Evolutionary conservation across 2,797 vertebrate genomes (phyloP), one percentile per base, ranked within the genome.

Genomic region (Muraenolepis orangiensis): DNA sequence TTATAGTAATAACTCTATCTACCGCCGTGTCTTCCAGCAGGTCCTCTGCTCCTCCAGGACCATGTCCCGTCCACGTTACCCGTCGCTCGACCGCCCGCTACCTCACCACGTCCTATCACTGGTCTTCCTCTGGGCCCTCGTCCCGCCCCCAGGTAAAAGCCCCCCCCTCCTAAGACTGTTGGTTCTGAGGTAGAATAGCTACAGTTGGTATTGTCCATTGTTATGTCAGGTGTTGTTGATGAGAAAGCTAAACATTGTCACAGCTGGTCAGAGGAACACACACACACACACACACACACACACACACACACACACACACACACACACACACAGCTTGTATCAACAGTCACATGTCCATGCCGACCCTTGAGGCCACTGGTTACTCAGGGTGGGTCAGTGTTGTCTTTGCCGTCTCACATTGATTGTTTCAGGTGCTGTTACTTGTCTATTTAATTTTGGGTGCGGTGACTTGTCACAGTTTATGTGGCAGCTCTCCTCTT

Each of bases 1-100:
- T 28, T 0, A 40, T 36, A 18, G 66, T 36, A 6, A 2, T 69
- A 36, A n/a, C 29, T 31, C 73, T 36, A 78, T 6, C 0, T 40
- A 18, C 10, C 18, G 61, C 16, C 72, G 0, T 76, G 64, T 83
- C 30, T 6, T 69, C 10, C 71, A 36, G 30, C 78, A 90, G 88
- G 78, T 81, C 57, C 69, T 79, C 71, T 75, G 68, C 83, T 76
- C 74, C 74, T 82, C 31, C 82, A 85, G 74, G 71, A 92, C 91
- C 83, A 94, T 95, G 93, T 88, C 84, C 83, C 82, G 71, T 88
- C 87, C 82, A 86, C 81, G 77, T 66, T 78, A 74, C 78, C n/a
- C n/a, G n/a, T n/a, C n/a, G n/a, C n/a, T n/a, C n/a, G n/a, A n/a
- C n/a, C n/a, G n/a, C n/a, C n/a, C n/a, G n/a, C 84, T 82, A 75